Evolutionary conservation across 2,888 invertebrate genomes (phyloP).

Genomic region (Dolichopus griseipennis): DNA sequence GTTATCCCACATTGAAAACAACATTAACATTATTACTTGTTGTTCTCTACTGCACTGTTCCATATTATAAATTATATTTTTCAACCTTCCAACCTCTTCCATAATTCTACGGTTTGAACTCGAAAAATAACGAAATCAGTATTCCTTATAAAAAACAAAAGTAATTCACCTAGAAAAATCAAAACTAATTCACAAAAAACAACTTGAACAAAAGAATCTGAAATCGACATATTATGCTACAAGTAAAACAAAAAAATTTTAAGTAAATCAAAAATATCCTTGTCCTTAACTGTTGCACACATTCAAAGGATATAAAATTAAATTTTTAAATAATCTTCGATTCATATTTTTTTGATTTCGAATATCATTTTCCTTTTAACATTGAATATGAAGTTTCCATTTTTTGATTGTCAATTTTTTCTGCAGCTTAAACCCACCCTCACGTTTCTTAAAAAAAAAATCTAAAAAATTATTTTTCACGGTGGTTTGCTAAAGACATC

Average conservation of each 20-base stretch:
- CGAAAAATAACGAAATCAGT: no score
- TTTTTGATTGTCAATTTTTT: background rate
- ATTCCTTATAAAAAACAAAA: no score
- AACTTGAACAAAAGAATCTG: background rate
- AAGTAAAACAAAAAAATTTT: background rate
- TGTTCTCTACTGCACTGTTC: no score
- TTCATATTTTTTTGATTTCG: background rate
- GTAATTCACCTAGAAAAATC: no score
- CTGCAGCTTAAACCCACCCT: background rate
- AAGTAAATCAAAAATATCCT: background rate
- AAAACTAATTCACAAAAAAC: no score
- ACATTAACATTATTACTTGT: no score
- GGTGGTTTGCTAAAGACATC: conserved; percentile 6
- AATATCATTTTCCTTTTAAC: background rate
- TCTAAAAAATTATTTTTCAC: background rate
- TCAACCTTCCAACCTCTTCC: no score
- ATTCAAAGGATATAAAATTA: background rate
- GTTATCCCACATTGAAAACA: no score
- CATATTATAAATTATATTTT: no score
- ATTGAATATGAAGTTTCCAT: background rate
- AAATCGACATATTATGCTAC: background rate
- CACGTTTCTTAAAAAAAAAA: background rate
- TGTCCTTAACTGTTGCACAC: background rate
- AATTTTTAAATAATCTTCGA: background rate
- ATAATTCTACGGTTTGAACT: no score